A percentile compares a stretch with the other conserved stretches of the same genome.
phyloP scores from a whole-genome alignment of 1,140 invertebrate species.

The Penaeus japonicus region DNA sequence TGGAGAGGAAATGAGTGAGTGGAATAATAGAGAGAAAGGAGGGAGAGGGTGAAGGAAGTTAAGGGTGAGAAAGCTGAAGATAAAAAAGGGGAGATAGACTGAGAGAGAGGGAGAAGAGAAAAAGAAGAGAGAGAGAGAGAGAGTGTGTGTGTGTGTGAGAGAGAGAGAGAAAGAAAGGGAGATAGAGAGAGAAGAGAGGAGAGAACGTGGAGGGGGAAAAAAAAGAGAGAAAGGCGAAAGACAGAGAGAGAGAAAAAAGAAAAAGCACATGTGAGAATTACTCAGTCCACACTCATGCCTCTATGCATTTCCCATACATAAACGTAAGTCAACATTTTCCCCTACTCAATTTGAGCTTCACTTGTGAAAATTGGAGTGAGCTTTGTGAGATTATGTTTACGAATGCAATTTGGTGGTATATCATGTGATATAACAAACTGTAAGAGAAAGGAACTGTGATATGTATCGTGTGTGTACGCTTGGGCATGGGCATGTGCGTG shows the following conservation, averaged over 20 bases:
- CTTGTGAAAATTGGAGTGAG: no score
- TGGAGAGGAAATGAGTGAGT: no score
- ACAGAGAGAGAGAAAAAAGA: neutral
- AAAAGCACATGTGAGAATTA: neutral
- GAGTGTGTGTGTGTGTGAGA: slow-evolving; percentile 21
- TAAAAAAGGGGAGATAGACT: neutral
- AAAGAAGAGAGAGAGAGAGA: slow-evolving; percentile 28
- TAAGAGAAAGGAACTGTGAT: no score
- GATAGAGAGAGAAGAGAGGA: neutral
- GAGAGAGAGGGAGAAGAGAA: neutral
- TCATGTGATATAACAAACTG: no score
- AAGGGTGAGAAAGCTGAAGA: neutral
- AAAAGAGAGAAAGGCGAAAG: neutral
- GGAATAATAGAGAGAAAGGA: neutral
- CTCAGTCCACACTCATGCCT: neutral
- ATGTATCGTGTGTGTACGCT: no score
- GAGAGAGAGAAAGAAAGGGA: neutral
- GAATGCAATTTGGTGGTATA: no score
- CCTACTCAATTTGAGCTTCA: no score
- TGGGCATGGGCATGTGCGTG: no score
- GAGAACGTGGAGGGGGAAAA: neutral
- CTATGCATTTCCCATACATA: no score
- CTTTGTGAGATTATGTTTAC: no score
- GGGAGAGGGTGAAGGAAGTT: neutral
- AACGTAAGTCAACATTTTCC: no score